Base-by-base conservation (phyloP, 2,797 vertebrate genomes). In the Momotus momota region DNA sequence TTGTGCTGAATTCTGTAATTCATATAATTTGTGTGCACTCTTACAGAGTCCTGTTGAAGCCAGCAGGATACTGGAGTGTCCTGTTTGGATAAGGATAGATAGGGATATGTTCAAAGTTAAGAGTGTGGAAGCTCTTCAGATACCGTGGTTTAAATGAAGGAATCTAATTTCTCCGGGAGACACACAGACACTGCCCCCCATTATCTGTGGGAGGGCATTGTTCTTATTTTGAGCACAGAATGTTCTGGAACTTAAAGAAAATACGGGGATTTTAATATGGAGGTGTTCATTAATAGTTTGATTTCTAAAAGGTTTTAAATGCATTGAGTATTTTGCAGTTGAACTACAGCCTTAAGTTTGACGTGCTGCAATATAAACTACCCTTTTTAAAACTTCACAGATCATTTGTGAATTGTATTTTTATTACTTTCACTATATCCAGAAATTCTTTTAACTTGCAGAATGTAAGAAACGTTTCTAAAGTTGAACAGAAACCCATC, bases 381-480 rank as follows among this genome's bases (percentile, higher is more conserved):
- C 21, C 3, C 12, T 61, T 75, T 67, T 19, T 46, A 86, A 95
- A 87, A 7, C 7, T 46, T 67, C 10, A 7, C 6, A 54, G 21
- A 17, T 83, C 0, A 62, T 29, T 66, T 81, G 70, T 62, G 18
- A 81, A 38, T 35, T 90, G 6, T n/a, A 21, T 86, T 88, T 79
- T 69, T 88, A 58, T 89, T 71, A 31, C 41, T 73, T 71, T 85
- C 45, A 84, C 73, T 91, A 45, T 71, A 90, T 60, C 62, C 48
- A 45, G 51, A 81, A 64, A 58, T 91, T 84, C 25, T 96, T 95
- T 72, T 92, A 84, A 79, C 83, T 97, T 97, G n/a, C 95, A 99
- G 98, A 97, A 90, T 75, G 60, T 98, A 70, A 94, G 95, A 90
- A 98, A 98, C 55, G 52, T 96, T 94, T 91, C 98, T 69, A 51